A percentile compares a stretch with the other conserved stretches of the same genome.
These are phyloP conservation scores for Umimayanthus chanpuru DNA, from an alignment of 92 coral and sea anemone genomes.

Conservation along the genomic window DNA sequence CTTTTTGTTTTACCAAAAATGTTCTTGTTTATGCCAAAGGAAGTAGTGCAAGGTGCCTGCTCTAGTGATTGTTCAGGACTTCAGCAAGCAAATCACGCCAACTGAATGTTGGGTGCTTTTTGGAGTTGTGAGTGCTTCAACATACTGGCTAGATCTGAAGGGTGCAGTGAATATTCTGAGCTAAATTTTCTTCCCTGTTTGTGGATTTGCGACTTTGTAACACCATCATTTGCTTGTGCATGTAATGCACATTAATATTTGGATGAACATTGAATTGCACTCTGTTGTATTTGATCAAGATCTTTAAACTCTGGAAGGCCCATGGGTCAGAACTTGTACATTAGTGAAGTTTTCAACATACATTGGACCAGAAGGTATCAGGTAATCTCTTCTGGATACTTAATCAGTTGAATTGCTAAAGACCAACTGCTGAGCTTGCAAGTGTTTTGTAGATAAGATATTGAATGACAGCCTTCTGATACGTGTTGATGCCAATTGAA, in stretches of 20 bases:
- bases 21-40: not conserved
- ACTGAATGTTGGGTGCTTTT: too few relatives aligned
- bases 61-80: not conserved
- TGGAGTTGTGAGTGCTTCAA: not conserved
- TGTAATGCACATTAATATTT: not conserved
- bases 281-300: not conserved
- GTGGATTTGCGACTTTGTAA: not conserved
- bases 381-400: not conserved
- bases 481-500: not conserved
- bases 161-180: not conserved
- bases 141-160: not conserved
- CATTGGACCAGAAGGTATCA: slow-evolving; percentile 1
- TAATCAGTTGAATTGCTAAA: not conserved
- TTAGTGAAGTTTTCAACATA: slow-evolving; percentile 2
- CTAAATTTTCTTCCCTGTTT: not conserved
- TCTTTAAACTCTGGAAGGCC: not conserved
- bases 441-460: not conserved
- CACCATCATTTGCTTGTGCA: not conserved
- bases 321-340: not conserved
- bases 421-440: not conserved
- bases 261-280: not conserved
- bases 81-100: not conserved
- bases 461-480: not conserved
- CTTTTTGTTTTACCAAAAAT: too few relatives aligned
- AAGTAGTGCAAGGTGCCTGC: not conserved